A percentile compares a stretch with the other conserved stretches of the same genome.
phyloP scores from a whole-genome alignment of 1,140 invertebrate genomes.

The Parapsyche elsis region DNA sequence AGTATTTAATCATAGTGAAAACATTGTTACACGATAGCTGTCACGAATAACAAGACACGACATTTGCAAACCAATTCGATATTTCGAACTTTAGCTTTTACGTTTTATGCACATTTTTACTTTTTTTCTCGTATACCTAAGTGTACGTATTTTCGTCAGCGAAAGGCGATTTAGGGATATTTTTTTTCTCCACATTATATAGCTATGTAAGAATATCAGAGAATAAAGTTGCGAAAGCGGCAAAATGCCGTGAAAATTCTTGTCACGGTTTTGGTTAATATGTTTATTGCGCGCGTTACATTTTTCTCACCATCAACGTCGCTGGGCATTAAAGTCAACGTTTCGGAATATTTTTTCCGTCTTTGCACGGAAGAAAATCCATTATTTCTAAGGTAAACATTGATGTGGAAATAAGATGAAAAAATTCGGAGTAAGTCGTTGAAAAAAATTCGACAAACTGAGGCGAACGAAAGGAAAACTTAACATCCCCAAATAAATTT shows the following conservation, averaged over 20 bases:
- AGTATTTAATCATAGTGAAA: background rate
- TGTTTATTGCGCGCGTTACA: constrained; percentile 30
- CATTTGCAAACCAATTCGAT: background rate
- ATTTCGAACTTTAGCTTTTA: background rate
- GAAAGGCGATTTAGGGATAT: background rate
- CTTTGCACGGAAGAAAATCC: background rate
- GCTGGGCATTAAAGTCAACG: background rate
- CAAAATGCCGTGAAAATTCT: constrained; percentile 18
- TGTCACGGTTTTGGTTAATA: constrained; percentile 21
- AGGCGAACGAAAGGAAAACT: too few relatives aligned
- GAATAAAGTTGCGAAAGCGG: constrained; percentile 12
- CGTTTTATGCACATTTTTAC: too few relatives aligned
- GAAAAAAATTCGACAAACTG: too few relatives aligned
- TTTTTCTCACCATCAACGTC: constrained; percentile 26
- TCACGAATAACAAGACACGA: constrained; percentile 3
- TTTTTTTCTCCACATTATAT: too few relatives aligned
- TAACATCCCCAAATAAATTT: too few relatives aligned
- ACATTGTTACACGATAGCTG: background rate
- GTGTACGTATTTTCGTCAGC: background rate
- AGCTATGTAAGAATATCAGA: background rate
- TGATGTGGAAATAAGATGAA: constrained; percentile 8
- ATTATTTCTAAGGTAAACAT: background rate
- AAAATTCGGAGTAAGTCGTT: too few relatives aligned
- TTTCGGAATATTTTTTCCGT: constrained; percentile 11
- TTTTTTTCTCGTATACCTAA: too few relatives aligned